Evolutionary conservation across 1,140 invertebrate genomes (phyloP).

Genomic region (Oncopodura yosiiana): DNA sequence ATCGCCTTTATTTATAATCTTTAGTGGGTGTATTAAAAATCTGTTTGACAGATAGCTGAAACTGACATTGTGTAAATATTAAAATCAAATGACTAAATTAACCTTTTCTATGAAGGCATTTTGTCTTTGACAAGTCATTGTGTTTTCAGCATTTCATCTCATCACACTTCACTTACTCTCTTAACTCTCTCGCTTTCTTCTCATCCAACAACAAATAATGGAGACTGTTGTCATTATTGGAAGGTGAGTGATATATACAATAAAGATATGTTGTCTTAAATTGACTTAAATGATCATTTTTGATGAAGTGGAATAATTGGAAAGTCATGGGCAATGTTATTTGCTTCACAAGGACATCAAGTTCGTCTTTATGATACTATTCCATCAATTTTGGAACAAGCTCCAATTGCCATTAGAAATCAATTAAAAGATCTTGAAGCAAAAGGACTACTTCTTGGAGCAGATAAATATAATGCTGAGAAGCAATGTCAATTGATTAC

Average conservation of each 20-base stretch:
- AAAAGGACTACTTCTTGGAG: constrained; percentile 60
- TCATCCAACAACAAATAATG: constrained; percentile 10
- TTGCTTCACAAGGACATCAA: constrained; percentile 79
- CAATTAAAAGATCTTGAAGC: constrained; percentile 62
- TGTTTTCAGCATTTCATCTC: too few species aligned
- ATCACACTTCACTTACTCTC: too few species aligned
- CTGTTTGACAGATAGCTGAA: too few species aligned
- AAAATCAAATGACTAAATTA: too few species aligned
- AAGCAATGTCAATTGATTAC: constrained; percentile 69
- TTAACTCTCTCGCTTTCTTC: too few species aligned
- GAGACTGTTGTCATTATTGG: constrained; percentile 59
- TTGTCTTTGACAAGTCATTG: too few species aligned
- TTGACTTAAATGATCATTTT: not conserved
- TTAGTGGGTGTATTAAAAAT: too few species aligned
- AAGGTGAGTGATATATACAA: constrained; percentile 42
- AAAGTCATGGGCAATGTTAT: constrained; percentile 89
- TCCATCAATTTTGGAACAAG: constrained; percentile 59
- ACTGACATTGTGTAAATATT: too few species aligned
- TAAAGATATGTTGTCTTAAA: not conserved
- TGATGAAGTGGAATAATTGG: constrained; percentile 78
- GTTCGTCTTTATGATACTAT: constrained; percentile 76
- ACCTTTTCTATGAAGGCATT: too few species aligned
- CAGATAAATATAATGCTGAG: constrained; percentile 49
- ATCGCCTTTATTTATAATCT: too few species aligned
- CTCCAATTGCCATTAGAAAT: constrained; percentile 59